These are phyloP conservation scores for Cephalopterus ornatus DNA, from an alignment of 2,113 vertebrate species.

Conservation along the genomic window DNA sequence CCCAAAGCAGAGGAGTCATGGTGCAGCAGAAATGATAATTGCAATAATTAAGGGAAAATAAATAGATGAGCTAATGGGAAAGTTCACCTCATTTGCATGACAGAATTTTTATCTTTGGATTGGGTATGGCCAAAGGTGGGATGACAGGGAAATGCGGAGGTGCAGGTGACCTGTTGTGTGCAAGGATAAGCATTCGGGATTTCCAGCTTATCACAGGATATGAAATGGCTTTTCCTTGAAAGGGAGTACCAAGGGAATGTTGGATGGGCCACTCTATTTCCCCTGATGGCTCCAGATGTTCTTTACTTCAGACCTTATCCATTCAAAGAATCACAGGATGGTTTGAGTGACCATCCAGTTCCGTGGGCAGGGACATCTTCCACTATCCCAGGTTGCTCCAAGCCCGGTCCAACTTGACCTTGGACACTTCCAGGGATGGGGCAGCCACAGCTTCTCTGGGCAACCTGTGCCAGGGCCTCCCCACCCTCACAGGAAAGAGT, in stretches of 20 bases:
- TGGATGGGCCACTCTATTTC: rapidly evolving
- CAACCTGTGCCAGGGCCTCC: background rate
- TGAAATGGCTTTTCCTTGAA: background rate
- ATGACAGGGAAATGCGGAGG: rapidly evolving
- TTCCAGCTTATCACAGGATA: rapidly evolving
- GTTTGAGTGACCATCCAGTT: background rate
- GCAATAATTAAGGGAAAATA: background rate
- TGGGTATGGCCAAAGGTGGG: rapidly evolving
- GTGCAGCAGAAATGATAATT: rapidly evolving
- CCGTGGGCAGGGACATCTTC: background rate
- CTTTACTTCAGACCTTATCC: background rate
- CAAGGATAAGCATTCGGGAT: rapidly evolving
- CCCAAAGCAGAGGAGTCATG: background rate
- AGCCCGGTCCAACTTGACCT: rapidly evolving
- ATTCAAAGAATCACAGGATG: background rate
- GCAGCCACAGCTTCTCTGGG: background rate
- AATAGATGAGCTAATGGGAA: background rate
- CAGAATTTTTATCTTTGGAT: rapidly evolving
- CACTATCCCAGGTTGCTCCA: rapidly evolving
- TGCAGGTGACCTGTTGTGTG: rapidly evolving
- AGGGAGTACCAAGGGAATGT: rapidly evolving
- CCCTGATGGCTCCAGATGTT: background rate
- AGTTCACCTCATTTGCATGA: background rate
- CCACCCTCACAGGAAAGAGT: background rate
- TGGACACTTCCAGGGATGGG: background rate